phyloP scores from a whole-genome alignment of 2,113 vertebrate genomes.

The Neopipo cinnamomea region DNA sequence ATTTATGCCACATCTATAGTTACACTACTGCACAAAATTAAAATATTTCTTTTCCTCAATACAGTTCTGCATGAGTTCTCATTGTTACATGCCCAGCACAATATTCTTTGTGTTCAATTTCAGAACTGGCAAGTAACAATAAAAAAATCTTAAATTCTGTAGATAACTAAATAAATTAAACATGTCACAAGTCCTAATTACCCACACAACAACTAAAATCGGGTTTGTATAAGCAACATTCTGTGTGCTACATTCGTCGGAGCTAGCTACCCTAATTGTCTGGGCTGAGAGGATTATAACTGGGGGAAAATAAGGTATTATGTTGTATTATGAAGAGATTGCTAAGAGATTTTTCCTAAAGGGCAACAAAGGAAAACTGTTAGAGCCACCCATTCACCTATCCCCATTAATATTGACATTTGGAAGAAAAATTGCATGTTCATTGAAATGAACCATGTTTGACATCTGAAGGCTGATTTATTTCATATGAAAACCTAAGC shows the following conservation, averaged over 20 bases:
- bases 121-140: background rate
- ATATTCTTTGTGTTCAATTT: slow-evolving; percentile 31
- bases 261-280: slow-evolving; percentile 1
- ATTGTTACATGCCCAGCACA: background rate
- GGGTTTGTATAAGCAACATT: background rate
- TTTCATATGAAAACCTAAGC: background rate
- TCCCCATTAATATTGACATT: slow-evolving; percentile 13
- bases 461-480: slow-evolving; percentile 19
- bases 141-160: slow-evolving; percentile 23
- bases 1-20: background rate
- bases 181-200: slow-evolving; percentile 14
- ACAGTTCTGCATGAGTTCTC: slow-evolving; percentile 41
- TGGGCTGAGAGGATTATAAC: slow-evolving; percentile 4
- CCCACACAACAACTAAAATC: background rate
- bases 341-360: background rate
- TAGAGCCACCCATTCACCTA: background rate
- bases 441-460: background rate
- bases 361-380: background rate
- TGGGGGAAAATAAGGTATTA: background rate
- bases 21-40: background rate
- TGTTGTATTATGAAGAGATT: background rate
- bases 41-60: slow-evolving; percentile 20
- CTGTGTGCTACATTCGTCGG: background rate
- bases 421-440: background rate
- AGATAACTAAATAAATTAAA: slow-evolving; percentile 53